Evolutionary conservation across 1,140 invertebrate genomes (phyloP).

Genomic region (Orius insidiosus): DNA sequence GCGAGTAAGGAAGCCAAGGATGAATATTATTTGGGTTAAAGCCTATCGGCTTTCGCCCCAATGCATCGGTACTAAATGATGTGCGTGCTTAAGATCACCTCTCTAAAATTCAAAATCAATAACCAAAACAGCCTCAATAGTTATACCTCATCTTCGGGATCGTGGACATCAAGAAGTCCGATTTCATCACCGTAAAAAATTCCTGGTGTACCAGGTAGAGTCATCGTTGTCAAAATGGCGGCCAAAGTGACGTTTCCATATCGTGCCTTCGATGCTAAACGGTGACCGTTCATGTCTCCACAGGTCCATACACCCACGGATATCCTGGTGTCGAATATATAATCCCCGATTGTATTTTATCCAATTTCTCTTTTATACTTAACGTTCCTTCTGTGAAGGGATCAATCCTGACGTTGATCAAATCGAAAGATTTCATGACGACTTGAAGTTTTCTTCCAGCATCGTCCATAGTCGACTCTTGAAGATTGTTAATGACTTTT

Average conservation of each 20-base stretch:
- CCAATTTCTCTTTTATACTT: slow-evolving; percentile 35
- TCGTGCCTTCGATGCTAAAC: slow-evolving; percentile 34
- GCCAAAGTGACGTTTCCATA: slow-evolving; percentile 39
- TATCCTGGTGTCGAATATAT: slow-evolving; percentile 39
- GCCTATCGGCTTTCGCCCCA: slow-evolving; percentile 28
- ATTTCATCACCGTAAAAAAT: slow-evolving; percentile 73
- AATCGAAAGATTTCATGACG: slow-evolving; percentile 43
- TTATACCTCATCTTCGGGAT: no score
- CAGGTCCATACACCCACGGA: slow-evolving; percentile 66
- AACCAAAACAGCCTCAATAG: no score
- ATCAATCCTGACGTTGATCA: slow-evolving; percentile 45
- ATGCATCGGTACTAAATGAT: slow-evolving; percentile 46
- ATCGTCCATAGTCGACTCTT: background rate
- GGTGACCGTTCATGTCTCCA: slow-evolving; percentile 36
- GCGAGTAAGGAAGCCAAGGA: slow-evolving; percentile 38
- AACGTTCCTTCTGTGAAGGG: slow-evolving; percentile 29
- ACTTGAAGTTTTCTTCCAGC: slow-evolving; percentile 21
- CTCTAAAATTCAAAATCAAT: no score
- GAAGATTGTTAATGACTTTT: slow-evolving; percentile 25
- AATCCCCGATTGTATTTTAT: slow-evolving; percentile 32
- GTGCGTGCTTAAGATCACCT: slow-evolving; percentile 36
- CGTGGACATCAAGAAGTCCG: slow-evolving; percentile 24
- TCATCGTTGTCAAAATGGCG: slow-evolving; percentile 45
- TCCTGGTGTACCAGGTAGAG: slow-evolving; percentile 59
- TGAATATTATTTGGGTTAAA: slow-evolving; percentile 29